Base-by-base conservation (phyloP, 2,888 invertebrate genomes). In the Arge pagana region DNA sequence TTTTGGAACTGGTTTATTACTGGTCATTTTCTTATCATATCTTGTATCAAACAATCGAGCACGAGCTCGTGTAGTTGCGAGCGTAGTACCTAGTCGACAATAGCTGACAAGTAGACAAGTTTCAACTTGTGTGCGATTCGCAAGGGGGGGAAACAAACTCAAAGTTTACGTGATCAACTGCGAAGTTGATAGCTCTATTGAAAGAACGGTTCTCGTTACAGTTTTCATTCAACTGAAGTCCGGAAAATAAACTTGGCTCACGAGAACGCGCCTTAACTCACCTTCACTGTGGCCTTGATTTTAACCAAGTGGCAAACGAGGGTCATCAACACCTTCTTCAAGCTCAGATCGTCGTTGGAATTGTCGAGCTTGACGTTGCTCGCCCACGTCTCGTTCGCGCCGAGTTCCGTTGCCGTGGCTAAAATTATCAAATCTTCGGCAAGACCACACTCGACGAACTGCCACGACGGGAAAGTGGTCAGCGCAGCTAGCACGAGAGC, bases 291-390 rank as follows among this genome's bases (percentile, higher is more conserved):
- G n/a, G 62, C 53, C 10, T 59, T 56, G 8, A 48, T 52, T 36
- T 67, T 56, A 4, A 61, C 52, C 10, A 71, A 55, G 41, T 64
- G 61, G 8, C 60, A 66, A 2, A 73, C 30, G 42, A 64, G 66
- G 7, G 72, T 43, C 3, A 77, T 53, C 5, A 77, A 43, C 18
- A 62, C 66, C 53, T 72, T 74, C 52, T 71, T 72, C 36, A 78
- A 77, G n/a, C 60, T 52, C 11, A 73, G 56, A 53, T 76, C 70
- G 10, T 65, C 60, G 8, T 60, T 60, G 4, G 54, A 65, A 2
- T 59, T 42, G 4, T 60, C 60, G 42, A 74, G 65, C 16, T 45
- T 52, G 1, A 69, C 53, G 10, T 50, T 18, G 13, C 67, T 53
- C 2, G 68, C 59, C 70, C 76, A 75, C 3, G 70, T 66, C 10